These are phyloP conservation scores for Neodon shergylaensis DNA, from an alignment of 2,113 vertebrate species.

Conservation along the genomic window DNA sequence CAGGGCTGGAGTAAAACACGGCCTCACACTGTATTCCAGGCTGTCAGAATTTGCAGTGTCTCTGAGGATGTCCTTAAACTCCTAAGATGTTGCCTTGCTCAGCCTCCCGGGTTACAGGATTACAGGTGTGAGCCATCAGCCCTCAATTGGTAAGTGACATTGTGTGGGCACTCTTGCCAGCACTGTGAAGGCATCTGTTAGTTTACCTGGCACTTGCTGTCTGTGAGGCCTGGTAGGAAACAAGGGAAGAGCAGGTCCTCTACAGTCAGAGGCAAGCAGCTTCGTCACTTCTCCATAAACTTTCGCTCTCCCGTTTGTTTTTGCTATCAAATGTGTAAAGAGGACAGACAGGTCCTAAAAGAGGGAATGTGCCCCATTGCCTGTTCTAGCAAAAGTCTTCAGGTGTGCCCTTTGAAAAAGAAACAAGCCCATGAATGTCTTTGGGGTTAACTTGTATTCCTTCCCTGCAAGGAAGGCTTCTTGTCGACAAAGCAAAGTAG, in stretches of 20 bases:
- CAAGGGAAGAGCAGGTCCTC: background rate
- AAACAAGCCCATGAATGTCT: background rate
- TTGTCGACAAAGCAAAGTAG: background rate
- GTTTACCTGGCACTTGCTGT: background rate
- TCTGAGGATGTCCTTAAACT: background rate
- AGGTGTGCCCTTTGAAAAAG: background rate
- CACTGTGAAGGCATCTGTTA: background rate
- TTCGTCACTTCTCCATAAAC: background rate
- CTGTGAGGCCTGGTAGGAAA: background rate
- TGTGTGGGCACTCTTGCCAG: background rate
- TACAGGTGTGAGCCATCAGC: too few relatives aligned
- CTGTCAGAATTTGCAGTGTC: background rate
- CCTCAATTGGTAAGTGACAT: background rate
- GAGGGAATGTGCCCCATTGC: background rate
- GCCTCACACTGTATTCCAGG: background rate
- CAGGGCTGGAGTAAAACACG: background rate
- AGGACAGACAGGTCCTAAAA: background rate
- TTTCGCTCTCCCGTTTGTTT: background rate
- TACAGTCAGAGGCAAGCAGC: background rate
- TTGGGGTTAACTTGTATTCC: background rate
- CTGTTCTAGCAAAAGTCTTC: background rate
- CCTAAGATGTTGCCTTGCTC: background rate
- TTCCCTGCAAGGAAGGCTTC: background rate
- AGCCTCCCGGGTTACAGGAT: background rate
- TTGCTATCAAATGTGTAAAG: background rate